Evolutionary conservation across 2,888 invertebrate species (phyloP).

Genomic region (Noctua fimbriata): DNA sequence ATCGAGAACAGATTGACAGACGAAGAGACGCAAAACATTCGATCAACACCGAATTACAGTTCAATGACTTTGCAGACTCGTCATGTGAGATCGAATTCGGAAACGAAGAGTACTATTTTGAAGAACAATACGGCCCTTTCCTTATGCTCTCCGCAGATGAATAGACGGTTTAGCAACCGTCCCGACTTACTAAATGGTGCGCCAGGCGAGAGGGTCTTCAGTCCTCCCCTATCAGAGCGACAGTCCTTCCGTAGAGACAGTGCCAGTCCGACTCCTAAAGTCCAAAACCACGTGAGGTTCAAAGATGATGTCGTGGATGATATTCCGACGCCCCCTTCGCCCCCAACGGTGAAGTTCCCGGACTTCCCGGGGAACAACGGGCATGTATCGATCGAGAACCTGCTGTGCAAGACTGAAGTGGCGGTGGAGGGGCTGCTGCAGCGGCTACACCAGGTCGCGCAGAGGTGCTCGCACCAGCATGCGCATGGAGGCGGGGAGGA

Average conservation of each 20-base stretch:
- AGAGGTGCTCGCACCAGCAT: slow-evolving; percentile 93
- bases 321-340: slow-evolving; percentile 87
- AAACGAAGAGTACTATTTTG: slow-evolving; percentile 86
- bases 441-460: slow-evolving; percentile 93
- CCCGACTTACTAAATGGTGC: slow-evolving; percentile 87
- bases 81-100: slow-evolving; percentile 87
- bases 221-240: slow-evolving; percentile 82
- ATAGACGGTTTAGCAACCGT: slow-evolving; percentile 86
- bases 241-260: slow-evolving; percentile 80
- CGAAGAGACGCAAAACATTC: slow-evolving; percentile 78
- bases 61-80: slow-evolving; percentile 86
- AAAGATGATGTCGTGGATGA: slow-evolving; percentile 86
- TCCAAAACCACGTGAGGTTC: slow-evolving; percentile 87
- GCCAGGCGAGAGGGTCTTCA: slow-evolving; percentile 83
- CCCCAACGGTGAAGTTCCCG: slow-evolving; percentile 84
- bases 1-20: slow-evolving; percentile 84
- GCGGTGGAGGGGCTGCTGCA: slow-evolving; percentile 93
- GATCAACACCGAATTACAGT: slow-evolving; percentile 81
- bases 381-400: slow-evolving; percentile 90
- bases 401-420: slow-evolving; percentile 92
- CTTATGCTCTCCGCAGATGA: slow-evolving; percentile 90
- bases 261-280: slow-evolving; percentile 82
- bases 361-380: slow-evolving; percentile 89
- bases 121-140: slow-evolving; percentile 87
- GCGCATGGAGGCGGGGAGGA: slow-evolving; percentile 93